Percentiles rank a stretch among this genome's conserved stretches.
Conservation (phyloP, 2,113 vertebrate genomes). For the Hirundichthys speculiger region DNA sequence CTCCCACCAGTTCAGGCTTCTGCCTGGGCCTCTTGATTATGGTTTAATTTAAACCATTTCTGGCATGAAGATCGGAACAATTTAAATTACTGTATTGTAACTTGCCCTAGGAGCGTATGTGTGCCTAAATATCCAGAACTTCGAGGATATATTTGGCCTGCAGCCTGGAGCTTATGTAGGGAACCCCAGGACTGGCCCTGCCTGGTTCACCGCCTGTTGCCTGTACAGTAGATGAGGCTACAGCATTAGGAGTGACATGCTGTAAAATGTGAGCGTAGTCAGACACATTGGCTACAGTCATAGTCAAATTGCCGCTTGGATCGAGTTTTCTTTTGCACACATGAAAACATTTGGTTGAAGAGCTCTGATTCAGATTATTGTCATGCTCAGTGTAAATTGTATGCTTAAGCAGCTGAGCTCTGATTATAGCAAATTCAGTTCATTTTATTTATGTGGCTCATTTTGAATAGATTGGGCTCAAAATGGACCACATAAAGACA, state of each 20-base stretch:
- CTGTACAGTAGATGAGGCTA: constrained; percentile 64
- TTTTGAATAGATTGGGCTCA: too few relatives aligned
- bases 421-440: background rate
- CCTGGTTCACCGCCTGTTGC: constrained; percentile 45
- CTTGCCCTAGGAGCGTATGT: constrained; percentile 35
- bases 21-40: constrained; percentile 55
- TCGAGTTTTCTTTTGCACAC: constrained; percentile 16
- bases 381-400: constrained; percentile 1
- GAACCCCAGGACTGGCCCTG: constrained; percentile 50
- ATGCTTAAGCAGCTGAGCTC: background rate
- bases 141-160: constrained; percentile 44
- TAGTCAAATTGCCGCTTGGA: constrained; percentile 33
- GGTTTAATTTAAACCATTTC: constrained; percentile 63
- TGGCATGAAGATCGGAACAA: constrained; percentile 49
- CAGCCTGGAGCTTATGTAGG: constrained; percentile 38
- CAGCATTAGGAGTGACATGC: constrained; percentile 60
- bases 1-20: constrained; percentile 60
- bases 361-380: constrained; percentile 13
- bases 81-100: constrained; percentile 39
- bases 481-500: too few relatives aligned
- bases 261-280: constrained; percentile 56
- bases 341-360: constrained; percentile 6
- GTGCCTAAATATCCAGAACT: constrained; percentile 51
- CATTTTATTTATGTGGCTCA: background rate
- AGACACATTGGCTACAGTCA: constrained; percentile 45